These are phyloP conservation scores for Epistrophella euchroma DNA, from an alignment of 2,888 invertebrate genomes.

Conservation along the genomic window DNA sequence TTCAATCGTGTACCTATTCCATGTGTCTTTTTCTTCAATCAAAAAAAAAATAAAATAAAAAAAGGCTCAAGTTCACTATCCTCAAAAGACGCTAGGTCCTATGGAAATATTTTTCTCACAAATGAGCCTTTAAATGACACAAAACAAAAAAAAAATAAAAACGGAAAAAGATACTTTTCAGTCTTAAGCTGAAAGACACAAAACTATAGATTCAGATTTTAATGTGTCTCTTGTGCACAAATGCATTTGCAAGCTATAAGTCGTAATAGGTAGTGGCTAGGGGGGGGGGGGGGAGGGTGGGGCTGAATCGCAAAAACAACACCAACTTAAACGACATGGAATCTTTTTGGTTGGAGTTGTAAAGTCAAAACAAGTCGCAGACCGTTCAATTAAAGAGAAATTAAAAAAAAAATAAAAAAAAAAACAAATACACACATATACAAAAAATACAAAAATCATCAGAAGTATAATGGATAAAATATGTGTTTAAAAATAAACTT, in stretches of 20 bases:
- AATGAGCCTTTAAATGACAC: conserved; percentile 16
- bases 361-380: conserved; percentile 29
- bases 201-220: conserved; percentile 11
- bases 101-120: conserved; percentile 27
- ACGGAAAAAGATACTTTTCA: conserved; percentile 1
- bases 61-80: background rate
- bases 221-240: conserved; percentile 17
- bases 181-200: conserved; percentile 4
- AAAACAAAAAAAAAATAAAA: background rate
- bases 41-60: background rate
- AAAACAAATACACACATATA: background rate
- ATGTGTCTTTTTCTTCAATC: background rate
- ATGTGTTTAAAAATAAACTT: conserved; percentile 13
- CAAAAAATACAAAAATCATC: background rate
- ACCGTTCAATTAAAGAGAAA: conserved; percentile 21
- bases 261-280: background rate
- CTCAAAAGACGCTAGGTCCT: conserved; percentile 2
- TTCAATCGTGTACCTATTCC: background rate
- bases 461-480: conserved; percentile 21
- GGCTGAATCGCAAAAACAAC: conserved; percentile 18
- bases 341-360: conserved; percentile 27
- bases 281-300: background rate
- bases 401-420: background rate
- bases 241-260: conserved; percentile 3
- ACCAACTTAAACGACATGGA: conserved; percentile 6